Conservation (phyloP, 2,113 vertebrate species). For the Macaca mulatta region DNA sequence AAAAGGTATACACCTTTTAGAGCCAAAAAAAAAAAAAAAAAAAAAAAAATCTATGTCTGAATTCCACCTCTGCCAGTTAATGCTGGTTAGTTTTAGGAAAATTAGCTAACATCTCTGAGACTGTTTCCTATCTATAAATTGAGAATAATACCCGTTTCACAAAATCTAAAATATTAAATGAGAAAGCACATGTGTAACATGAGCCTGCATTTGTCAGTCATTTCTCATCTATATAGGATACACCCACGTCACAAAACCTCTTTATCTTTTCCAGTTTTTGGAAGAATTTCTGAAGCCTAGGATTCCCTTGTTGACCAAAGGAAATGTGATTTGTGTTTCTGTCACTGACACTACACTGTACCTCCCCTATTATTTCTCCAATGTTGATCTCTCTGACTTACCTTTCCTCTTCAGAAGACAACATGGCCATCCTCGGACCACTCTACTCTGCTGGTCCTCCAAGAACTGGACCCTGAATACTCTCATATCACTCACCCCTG, state of each 20-base stretch:
- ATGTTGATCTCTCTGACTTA: background rate
- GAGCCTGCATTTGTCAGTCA: background rate
- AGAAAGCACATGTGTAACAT: background rate
- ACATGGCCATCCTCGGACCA: rapidly evolving
- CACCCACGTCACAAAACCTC: background rate
- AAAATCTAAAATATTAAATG: background rate
- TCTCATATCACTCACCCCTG: background rate
- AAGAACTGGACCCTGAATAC: no score
- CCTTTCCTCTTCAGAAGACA: background rate
- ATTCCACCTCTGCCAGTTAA: background rate
- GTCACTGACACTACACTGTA: rapidly evolving
- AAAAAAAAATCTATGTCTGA: background rate
- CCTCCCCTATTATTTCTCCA: background rate
- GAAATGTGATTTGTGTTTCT: background rate
- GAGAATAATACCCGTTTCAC: background rate
- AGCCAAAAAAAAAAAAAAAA: background rate
- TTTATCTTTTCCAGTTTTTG: background rate
- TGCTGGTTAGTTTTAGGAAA: background rate
- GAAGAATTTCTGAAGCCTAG: background rate
- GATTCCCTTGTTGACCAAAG: background rate
- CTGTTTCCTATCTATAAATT: background rate
- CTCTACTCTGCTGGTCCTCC: background rate
- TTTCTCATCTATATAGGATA: background rate
- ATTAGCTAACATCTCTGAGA: background rate
- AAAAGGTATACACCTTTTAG: background rate